A percentile compares a stretch with the other conserved stretches of the same genome.
These are phyloP conservation scores for Calyptomena viridis DNA, from an alignment of 2,113 vertebrate genomes.

Conservation along the genomic window DNA sequence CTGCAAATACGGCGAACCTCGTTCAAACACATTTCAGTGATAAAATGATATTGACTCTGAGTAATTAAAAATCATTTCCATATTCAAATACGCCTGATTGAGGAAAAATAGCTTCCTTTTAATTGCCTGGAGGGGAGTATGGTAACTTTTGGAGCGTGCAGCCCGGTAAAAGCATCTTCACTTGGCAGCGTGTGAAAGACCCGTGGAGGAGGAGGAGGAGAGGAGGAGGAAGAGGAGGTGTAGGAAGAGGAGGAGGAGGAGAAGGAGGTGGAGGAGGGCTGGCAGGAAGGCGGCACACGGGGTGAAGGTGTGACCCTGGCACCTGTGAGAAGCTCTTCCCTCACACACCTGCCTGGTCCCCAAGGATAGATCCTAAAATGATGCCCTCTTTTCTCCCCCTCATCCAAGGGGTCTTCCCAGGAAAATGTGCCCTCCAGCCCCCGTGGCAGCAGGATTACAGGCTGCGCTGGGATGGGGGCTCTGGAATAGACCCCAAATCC, in stretches of 20 bases:
- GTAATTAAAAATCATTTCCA: conserved; percentile 85
- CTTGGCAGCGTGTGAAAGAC: not conserved
- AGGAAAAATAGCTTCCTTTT: conserved; percentile 75
- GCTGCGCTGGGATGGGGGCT: not conserved
- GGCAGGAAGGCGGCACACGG: not conserved
- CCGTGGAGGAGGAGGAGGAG: not conserved
- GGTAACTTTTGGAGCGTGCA: conserved; percentile 24
- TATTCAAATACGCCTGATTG: conserved; percentile 82
- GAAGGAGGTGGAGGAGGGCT: not conserved
- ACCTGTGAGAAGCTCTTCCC: accelerated
- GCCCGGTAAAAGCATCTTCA: conserved; percentile 30
- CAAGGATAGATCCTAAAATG: accelerated
- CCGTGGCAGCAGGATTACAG: too few relatives aligned
- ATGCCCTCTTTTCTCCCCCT: accelerated
- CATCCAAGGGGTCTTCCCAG: accelerated
- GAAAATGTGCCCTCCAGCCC: not conserved
- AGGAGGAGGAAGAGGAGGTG: not conserved
- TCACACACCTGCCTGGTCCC: accelerated
- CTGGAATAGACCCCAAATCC: not conserved
- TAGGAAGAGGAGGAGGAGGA: not conserved
- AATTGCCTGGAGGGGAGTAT: conserved; percentile 69
- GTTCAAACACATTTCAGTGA: conserved; percentile 73
- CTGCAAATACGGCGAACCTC: conserved; percentile 60
- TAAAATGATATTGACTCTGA: conserved; percentile 78
- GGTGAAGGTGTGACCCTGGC: not conserved